Evolutionary conservation across 2,797 vertebrate species (phyloP).

Genomic region (Pangasius mekongensis): DNA sequence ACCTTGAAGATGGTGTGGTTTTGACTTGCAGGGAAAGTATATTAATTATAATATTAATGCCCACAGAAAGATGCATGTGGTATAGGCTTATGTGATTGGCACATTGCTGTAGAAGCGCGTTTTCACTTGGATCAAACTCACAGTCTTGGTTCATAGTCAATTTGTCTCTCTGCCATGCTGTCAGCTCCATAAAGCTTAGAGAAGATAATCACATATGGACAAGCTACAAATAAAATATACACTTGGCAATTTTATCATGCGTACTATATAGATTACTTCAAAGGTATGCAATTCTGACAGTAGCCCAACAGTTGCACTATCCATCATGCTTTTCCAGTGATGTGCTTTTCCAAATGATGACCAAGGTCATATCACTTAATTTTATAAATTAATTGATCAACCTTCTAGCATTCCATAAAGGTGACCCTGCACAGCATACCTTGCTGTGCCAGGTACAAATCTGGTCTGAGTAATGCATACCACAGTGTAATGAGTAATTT

Average conservation of each 20-base stretch:
- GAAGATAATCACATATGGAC: neutral
- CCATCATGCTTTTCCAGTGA: neutral
- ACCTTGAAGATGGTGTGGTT: neutral
- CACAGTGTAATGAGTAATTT: neutral
- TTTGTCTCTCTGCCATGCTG: neutral
- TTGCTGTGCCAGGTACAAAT: neutral
- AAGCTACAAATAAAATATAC: neutral
- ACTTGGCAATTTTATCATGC: neutral
- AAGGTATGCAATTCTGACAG: neutral
- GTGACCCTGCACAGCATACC: neutral
- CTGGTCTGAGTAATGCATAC: neutral
- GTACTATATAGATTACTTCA: neutral
- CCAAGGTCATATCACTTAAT: constrained; percentile 1
- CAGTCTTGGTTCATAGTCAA: neutral
- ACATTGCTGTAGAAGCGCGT: neutral
- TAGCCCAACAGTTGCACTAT: neutral
- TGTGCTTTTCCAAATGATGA: neutral
- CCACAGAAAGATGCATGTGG: neutral
- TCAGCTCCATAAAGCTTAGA: neutral
- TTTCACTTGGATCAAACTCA: neutral
- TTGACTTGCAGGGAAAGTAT: neutral
- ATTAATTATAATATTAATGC: neutral
- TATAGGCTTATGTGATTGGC: neutral
- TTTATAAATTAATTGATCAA: neutral
- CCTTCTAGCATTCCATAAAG: neutral